Evolutionary conservation across 2,797 vertebrate species (phyloP).

Genomic region (Sebastes ruberrimus): DNA sequence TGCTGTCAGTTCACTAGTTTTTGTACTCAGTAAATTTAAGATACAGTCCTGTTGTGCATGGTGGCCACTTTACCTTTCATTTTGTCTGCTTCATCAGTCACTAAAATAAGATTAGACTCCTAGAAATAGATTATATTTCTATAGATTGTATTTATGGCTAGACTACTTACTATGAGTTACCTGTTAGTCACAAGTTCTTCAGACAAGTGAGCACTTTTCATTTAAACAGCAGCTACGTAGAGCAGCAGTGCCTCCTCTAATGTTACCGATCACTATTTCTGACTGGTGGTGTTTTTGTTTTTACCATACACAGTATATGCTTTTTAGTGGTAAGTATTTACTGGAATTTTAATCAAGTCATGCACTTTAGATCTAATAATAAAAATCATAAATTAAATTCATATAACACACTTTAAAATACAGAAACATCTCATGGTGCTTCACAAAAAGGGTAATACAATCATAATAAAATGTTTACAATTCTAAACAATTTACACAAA

Average conservation of each 20-base stretch:
- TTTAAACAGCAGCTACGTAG: not conserved
- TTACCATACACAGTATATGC: not conserved
- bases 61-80: slow-evolving; percentile 2
- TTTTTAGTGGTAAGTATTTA: not conserved
- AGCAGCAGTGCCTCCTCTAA: not conserved
- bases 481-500: no score
- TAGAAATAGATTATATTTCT: no score
- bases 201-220: not conserved
- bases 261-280: not conserved
- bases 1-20: slow-evolving; percentile 34
- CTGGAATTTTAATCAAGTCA: not conserved
- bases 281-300: not conserved
- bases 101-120: not conserved
- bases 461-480: no score
- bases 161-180: not conserved
- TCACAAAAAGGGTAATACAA: no score
- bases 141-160: no score
- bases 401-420: no score
- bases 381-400: no score
- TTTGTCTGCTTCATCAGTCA: slow-evolving; percentile 18
- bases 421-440: no score
- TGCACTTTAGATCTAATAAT: not conserved
- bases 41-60: slow-evolving; percentile 8
- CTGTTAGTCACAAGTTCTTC: not conserved
- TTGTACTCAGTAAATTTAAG: slow-evolving; percentile 24